Evolutionary conservation across 1,140 invertebrate genomes (phyloP), one percentile per base, ranked within the genome.

Genomic region (Paraescarpia echinospica): DNA sequence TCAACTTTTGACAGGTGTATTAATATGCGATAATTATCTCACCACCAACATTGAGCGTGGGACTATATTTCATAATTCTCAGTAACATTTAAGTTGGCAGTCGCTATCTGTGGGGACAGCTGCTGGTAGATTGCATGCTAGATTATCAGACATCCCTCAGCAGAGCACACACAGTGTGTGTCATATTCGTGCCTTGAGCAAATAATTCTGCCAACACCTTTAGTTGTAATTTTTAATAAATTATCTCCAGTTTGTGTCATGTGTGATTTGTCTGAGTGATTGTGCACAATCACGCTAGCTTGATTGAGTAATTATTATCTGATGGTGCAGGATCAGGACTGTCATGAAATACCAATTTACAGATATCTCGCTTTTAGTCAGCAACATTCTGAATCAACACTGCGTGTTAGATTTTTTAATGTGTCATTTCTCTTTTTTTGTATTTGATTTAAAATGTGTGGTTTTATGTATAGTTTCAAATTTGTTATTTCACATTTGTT

Each of bases 171-270:
- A 2, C 18, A 27, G 0, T 27, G 59, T 18, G 2, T 77, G 59
- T 77, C 14, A 77, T 77, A 14, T 77, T 77, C 59, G 59, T 77
- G 59, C 59, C 59, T 77, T 77, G 59, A 77, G 59, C 59, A 77
- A 77, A 77, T 77, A 77, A 77, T 77, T 77, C 59, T 77, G 59
- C 59, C 59, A 77, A 77, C 59, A 27, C 59, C 59, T 77, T 77
- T 31, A 77, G 59, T 77, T 77, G 59, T 31, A 77, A 77, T 77
- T 77, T 77, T 77, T 77, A 27, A 77, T 77, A 77, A 77, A 18
- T 77, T 77, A 77, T 31, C 14, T 77, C 59, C 59, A 22, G 59
- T 77, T 77, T 77, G 59, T 77, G 59, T 18, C 59, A 18, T 77
- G 14, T 18, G 59, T 77, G 27, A 77, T 77, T 77, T 5, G 59